These are phyloP conservation scores for Scaeva pyrastri DNA, from an alignment of 2,888 invertebrate species.

Conservation along the genomic window DNA sequence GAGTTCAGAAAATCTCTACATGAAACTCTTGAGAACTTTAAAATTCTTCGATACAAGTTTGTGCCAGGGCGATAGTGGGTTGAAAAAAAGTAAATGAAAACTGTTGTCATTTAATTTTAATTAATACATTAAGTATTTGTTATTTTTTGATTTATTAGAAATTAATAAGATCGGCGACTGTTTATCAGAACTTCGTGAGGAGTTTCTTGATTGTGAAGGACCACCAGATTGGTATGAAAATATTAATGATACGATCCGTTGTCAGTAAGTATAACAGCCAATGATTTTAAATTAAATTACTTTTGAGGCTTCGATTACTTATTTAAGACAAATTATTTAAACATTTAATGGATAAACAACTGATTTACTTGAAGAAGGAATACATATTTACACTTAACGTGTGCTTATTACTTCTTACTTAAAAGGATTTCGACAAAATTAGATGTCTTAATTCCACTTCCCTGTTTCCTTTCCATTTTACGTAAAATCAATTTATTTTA, in stretches of 20 bases:
- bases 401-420: too few relatives aligned
- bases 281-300: too few relatives aligned
- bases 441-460: too few relatives aligned
- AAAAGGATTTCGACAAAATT: too few relatives aligned
- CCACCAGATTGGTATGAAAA: slow-evolving; percentile 86
- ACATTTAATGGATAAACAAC: too few relatives aligned
- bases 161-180: slow-evolving; percentile 82
- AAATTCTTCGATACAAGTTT: slow-evolving; percentile 83
- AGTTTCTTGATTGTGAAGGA: slow-evolving; percentile 85
- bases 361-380: too few relatives aligned
- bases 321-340: too few relatives aligned
- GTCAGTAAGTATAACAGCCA: slow-evolving; percentile 81
- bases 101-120: not conserved
- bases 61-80: slow-evolving; percentile 78
- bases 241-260: slow-evolving; percentile 82
- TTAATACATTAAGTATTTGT: not conserved
- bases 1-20: slow-evolving; percentile 84
- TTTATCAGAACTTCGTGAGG: slow-evolving; percentile 84
- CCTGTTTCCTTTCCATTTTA: too few relatives aligned
- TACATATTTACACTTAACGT: too few relatives aligned
- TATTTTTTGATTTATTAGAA: slow-evolving; percentile 77
- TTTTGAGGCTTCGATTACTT: too few relatives aligned
- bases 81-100: slow-evolving; percentile 38
- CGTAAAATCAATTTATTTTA: too few relatives aligned
- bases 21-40: slow-evolving; percentile 84